Evolutionary conservation across 2,113 vertebrate species (phyloP).

Genomic region (Prolemur simus): DNA sequence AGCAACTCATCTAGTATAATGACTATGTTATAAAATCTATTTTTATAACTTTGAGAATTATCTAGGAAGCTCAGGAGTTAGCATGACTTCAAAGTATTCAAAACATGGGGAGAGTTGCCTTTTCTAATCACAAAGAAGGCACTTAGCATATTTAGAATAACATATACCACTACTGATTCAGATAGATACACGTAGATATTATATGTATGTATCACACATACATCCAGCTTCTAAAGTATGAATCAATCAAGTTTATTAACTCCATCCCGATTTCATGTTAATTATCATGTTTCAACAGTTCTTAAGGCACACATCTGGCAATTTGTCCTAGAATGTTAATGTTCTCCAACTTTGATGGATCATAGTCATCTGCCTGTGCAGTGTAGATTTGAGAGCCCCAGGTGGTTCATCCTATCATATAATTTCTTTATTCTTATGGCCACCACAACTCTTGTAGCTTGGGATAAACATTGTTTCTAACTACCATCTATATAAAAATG

Average conservation of each 20-base stretch:
- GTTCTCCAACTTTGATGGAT: background rate
- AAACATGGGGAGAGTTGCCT: background rate
- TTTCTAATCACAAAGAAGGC: background rate
- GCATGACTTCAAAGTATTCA: constrained; percentile 7
- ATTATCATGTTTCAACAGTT: background rate
- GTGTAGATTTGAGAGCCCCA: background rate
- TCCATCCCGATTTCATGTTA: background rate
- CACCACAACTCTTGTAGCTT: background rate
- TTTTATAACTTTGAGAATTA: constrained; percentile 56
- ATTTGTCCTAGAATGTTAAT: background rate
- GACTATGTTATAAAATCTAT: constrained; percentile 39
- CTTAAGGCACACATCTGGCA: background rate
- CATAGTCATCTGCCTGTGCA: background rate
- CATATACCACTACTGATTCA: background rate
- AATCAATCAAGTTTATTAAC: background rate
- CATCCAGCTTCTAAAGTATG: constrained; percentile 17
- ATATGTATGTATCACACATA: background rate
- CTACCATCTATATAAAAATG: background rate
- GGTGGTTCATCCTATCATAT: background rate
- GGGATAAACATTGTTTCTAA: background rate
- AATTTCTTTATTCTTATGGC: background rate
- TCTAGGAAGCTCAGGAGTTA: constrained; percentile 18
- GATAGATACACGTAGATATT: background rate
- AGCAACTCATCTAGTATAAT: constrained; percentile 52
- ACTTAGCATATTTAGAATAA: constrained; percentile 7